phyloP scores from a whole-genome alignment of 2,113 vertebrate genomes.

The Xyrauchen texanus region DNA sequence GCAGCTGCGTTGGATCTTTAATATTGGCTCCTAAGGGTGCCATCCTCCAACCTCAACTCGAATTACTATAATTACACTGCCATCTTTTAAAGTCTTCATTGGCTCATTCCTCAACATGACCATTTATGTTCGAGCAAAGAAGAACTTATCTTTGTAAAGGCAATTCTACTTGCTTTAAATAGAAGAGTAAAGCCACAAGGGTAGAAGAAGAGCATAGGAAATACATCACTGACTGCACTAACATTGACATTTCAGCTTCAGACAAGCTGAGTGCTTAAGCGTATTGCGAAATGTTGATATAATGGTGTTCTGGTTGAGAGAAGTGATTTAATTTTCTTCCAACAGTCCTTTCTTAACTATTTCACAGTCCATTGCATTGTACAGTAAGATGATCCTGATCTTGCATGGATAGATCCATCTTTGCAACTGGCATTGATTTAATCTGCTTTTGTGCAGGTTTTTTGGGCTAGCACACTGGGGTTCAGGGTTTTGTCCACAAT shows the following conservation, averaged over 20 bases:
- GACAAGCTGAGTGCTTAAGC: neutral
- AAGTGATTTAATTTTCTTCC: neutral
- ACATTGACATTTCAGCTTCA: conserved; percentile 17
- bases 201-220: neutral
- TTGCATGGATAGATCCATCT: no score
- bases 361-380: neutral
- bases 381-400: neutral
- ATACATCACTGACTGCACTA: neutral
- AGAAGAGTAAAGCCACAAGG: conserved; percentile 10
- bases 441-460: neutral
- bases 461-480: neutral
- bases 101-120: conserved; percentile 43
- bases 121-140: conserved; percentile 52
- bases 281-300: neutral
- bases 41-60: conserved; percentile 57
- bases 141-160: conserved; percentile 41
- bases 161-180: conserved; percentile 26
- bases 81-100: conserved; percentile 52
- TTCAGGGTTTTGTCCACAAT: neutral
- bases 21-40: conserved; percentile 30
- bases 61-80: conserved; percentile 65
- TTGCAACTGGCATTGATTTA: conserved; percentile 5
- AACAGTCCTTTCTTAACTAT: neutral
- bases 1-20: conserved; percentile 13
- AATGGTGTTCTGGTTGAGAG: neutral